Evolutionary conservation across 2,113 vertebrate species (phyloP).

Genomic region (Cnemophilus loriae): DNA sequence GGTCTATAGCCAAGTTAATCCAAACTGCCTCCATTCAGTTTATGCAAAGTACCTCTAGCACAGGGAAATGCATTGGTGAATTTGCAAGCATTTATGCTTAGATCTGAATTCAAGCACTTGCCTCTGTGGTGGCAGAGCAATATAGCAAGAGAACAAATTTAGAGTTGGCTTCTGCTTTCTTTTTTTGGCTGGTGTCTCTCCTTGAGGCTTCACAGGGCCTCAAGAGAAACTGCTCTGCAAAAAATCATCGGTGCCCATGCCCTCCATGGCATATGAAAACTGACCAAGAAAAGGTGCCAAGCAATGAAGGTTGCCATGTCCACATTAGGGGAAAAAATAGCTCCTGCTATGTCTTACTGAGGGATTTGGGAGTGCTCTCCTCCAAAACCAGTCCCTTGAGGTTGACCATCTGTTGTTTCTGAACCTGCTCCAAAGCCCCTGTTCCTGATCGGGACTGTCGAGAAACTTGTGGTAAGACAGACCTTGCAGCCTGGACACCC

Average conservation of each 20-base stretch:
- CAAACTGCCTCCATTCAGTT: not conserved
- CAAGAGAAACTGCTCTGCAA: not conserved
- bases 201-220: not conserved
- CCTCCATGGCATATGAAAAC: not conserved
- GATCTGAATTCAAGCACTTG: not conserved
- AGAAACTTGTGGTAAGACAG: not conserved
- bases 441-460: not conserved
- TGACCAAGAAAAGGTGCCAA: not conserved
- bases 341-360: not conserved
- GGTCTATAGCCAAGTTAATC: not conserved
- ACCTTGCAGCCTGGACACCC: not conserved
- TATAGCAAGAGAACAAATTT: not conserved
- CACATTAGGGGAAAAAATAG: not conserved
- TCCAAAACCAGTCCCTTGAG: constrained; percentile 9
- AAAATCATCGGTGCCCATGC: not conserved
- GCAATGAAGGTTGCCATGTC: not conserved
- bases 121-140: not conserved
- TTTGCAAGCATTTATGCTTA: not conserved
- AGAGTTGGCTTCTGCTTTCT: not conserved
- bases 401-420: constrained; percentile 13
- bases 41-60: constrained; percentile 2
- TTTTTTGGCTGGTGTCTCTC: not conserved
- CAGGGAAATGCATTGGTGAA: not conserved
- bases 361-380: not conserved
- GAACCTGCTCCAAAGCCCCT: not conserved